Base-by-base conservation (phyloP, 2,888 invertebrate species). In the Gryllus longicercus region DNA sequence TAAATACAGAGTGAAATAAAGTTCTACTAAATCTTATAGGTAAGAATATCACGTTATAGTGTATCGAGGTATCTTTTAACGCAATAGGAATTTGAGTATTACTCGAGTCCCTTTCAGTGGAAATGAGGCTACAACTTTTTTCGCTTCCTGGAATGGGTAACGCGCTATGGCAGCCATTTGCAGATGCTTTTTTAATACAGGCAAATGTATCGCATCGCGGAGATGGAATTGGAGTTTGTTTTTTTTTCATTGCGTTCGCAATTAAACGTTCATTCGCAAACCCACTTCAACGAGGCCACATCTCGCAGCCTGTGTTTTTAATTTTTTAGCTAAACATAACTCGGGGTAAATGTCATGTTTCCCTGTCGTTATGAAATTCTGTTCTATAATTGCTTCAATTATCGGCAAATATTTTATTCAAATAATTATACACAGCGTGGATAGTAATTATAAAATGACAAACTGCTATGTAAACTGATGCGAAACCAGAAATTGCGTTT, bases 221-320 rank as follows among this genome's bases (percentile, higher is more conserved):
- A n/a, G n/a, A 63, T 63, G 63, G n/a, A 63, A 63, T 63, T 63
- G 63, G 63, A 18, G 63, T 63, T 63, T 63, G 63, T 63, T 63
- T 63, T 63, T 63, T 18, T 38, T 14, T n/a, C 63, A n/a, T 18
- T n/a, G 63, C n/a, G 63, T 63, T 63, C n/a, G 63, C 63, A 63
- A 63, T 63, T 63, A 63, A 63, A 63, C n/a, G 63, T 63, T 63
- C 63, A 63, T 63, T 63, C n/a, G 63, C 63, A 63, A 63, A 63
- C n/a, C 63, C 63, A 63, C 63, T 63, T 63, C 63, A 63, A 63
- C n/a, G 63, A 63, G 63, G 4, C 14, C 16, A 0, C 63, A n/a
- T n/a, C 63, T 14, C 63, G 63, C 63, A 14, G 63, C n/a, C n/a
- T n/a, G 63, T n/a, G n/a, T 63, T 63, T 63, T 63, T n/a, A 63